Base-by-base conservation (phyloP, 2,888 invertebrate species). In the Exocentrus adspersus region DNA sequence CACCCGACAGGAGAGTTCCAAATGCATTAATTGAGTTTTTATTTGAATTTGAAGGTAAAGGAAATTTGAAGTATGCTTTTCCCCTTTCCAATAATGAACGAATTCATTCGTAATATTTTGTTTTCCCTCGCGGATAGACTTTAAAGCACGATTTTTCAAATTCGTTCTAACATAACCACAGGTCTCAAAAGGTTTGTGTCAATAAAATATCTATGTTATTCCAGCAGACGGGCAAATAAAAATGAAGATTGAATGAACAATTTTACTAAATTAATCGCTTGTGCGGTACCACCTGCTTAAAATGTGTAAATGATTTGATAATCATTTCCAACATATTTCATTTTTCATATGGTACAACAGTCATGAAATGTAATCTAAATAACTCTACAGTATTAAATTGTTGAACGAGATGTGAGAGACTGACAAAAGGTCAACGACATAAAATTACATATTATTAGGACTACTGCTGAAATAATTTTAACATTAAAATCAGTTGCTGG, bases 71-170 rank as follows among this genome's bases (percentile, higher is more conserved):
- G 42, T 21, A 24, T 53, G 41, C 21, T 42, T 12, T 12, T 32
- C 10, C 21, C 21, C 53, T 42, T 37, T 53, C 41, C 53, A 42
- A 53, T 53, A 53, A 53, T 42, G 53, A 53, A 53, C 42, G 42
- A 24, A 24, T 51, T 41, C 20, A n/a, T 42, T 53, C 53, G 53
- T 53, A 53, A 53, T 53, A 53, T 53, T 41, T 21, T 53, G 37
- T 37, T 41, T 42, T 42, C 53, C 53, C 53, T 41, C 21, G 53
- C 7, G 53, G 21, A 53, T 53, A 53, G 9, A 53, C 41, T 53
- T 42, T 41, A 53, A 41, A 53, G 53, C 53, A 14, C 20, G 41
- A n/a, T 37, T 53, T 53, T 41, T 48, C 21, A 16, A 53, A 53
- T 53, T 53, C 21, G 42, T 52, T 19, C 30, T 52, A 52, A 52